phyloP scores from a whole-genome alignment of 1,140 invertebrate genomes.

The Aporrectodea caliginosa region DNA sequence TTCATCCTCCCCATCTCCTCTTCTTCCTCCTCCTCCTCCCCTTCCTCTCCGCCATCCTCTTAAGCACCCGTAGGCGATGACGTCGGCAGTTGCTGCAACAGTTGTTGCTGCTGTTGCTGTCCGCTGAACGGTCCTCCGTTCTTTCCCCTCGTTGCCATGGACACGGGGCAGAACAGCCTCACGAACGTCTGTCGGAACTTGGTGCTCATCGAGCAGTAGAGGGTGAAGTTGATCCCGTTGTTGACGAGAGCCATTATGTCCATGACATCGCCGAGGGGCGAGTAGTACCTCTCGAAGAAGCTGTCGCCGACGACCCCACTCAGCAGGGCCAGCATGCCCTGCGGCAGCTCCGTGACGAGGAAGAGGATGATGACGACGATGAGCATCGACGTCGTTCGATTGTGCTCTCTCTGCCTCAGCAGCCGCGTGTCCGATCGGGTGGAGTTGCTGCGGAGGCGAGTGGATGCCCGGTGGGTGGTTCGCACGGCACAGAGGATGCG shows the following conservation, averaged over 20 bases:
- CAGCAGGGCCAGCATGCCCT: slow-evolving; percentile 56
- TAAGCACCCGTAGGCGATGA: not conserved
- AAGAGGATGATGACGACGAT: slow-evolving; percentile 80
- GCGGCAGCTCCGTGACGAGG: slow-evolving; percentile 78
- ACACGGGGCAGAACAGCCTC: slow-evolving; percentile 4
- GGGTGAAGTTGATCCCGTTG: slow-evolving; percentile 19
- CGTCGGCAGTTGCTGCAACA: not conserved
- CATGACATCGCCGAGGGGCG: slow-evolving; percentile 5
- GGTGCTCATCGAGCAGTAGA: slow-evolving; percentile 15
- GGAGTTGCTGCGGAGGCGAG: not conserved
- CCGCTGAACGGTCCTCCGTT: not conserved
- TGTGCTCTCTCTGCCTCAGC: slow-evolving; percentile 61
- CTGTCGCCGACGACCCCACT: slow-evolving; percentile 38
- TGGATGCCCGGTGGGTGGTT: not conserved
- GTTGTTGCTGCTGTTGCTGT: no score
- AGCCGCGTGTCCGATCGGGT: slow-evolving; percentile 12
- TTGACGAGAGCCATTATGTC: slow-evolving; percentile 12
- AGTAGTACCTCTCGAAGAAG: slow-evolving; percentile 49
- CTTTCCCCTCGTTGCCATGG: not conserved
- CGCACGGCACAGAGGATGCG: slow-evolving; percentile 36
- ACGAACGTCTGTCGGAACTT: slow-evolving; percentile 13
- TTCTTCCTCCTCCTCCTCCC: not conserved
- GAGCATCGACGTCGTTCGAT: slow-evolving; percentile 84
- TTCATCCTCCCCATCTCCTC: not conserved
- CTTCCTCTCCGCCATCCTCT: not conserved